Evolutionary conservation across 2,797 vertebrate genomes (phyloP).

Genomic region (Peromyscus aztecus): DNA sequence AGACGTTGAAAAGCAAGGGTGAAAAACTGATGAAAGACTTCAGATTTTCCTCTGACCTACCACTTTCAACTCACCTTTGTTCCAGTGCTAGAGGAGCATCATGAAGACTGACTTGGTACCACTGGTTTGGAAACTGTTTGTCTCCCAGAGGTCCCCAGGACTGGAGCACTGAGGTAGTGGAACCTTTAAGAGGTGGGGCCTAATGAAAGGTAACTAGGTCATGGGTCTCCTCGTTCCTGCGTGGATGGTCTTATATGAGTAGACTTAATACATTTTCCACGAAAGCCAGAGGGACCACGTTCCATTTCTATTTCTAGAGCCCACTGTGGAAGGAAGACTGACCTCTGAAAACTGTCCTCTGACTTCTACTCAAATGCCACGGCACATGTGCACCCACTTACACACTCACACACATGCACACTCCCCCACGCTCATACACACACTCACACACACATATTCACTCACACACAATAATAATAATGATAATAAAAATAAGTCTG

Average conservation of each 20-base stretch:
- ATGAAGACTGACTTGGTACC: not conserved
- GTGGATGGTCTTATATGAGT: not conserved
- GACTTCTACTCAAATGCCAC: not conserved
- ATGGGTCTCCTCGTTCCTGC: not conserved
- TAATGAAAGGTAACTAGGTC: not conserved
- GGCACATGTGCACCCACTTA: not conserved
- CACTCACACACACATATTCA: not conserved
- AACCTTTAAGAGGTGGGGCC: not conserved
- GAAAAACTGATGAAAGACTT: slow-evolving; percentile 12
- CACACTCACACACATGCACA: not conserved
- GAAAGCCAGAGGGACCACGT: not conserved
- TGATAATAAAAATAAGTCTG: not conserved
- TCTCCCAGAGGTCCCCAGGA: not conserved
- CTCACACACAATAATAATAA: not conserved
- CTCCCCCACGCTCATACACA: not conserved
- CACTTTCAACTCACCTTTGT: not conserved
- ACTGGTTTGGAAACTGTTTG: not conserved
- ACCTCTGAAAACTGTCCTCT: not conserved
- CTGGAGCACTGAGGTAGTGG: not conserved
- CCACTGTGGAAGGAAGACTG: not conserved
- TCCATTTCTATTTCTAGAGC: not conserved
- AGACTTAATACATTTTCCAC: not conserved
- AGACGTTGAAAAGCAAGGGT: not conserved
- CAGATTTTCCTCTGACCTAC: not conserved
- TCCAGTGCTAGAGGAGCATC: not conserved